Evolutionary conservation across 2,888 invertebrate species (phyloP), one percentile per base, ranked within the genome.

Genomic region (Thereva unica): DNA sequence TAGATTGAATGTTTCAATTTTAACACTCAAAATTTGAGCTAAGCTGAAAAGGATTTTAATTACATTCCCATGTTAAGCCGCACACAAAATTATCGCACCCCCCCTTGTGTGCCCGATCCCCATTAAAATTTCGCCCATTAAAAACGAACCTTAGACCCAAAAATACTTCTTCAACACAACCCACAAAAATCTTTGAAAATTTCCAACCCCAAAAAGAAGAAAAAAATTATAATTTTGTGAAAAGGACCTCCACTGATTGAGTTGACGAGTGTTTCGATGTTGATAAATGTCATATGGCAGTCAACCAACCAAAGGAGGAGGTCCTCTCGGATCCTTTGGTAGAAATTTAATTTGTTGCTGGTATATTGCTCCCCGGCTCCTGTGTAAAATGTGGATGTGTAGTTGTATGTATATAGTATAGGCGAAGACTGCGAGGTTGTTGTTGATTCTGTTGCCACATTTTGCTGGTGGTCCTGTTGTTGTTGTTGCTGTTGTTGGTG

Each of bases 241-340:
- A 23, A 23, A 23, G 23, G 23, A 23, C 23, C 12, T 37, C 35
- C 59, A 9, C 35, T 59, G 59, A 59, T 59, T 59, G 59, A 47
- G 49, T 45, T 59, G 59, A 59, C 49, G 59, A 59, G 59, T 59
- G 59, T 59, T 59, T 59, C 59, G 59, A 59, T 59, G 59, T 59
- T 59, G 59, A 59, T 59, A 59, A 59, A 59, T 59, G 47, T 59
- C 59, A 59, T 38, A 35, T 47, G 47, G 10, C 35, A 10, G 38
- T 23, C 23, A 23, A 23, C 1, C 23, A 23, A 23, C 1, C 23
- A 23, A 23, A 23, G 6, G 34, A 47, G 47, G 45, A 57, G 47
- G 37, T 38, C 23, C 23, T 23, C 23, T 23, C 37, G 49, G 12
- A 37, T 59, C 9, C 59, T 40, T 59, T 38, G 49, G 38, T 38